Evolutionary conservation across 2,113 vertebrate genomes (phyloP).

Genomic region (Orycteropus afer): DNA sequence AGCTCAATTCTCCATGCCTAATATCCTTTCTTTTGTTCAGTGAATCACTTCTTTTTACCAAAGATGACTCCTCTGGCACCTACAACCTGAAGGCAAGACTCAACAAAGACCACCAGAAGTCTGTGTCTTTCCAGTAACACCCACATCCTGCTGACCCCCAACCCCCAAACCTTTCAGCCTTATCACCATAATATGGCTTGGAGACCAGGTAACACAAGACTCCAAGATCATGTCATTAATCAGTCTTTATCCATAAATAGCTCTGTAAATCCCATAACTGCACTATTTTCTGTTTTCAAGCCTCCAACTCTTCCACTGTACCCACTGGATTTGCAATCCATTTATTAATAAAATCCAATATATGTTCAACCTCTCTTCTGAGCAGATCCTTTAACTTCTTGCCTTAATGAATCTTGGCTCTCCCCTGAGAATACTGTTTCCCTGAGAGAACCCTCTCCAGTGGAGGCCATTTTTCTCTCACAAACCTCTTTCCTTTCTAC

Average conservation of each 20-base stretch:
- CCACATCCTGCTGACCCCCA: background rate
- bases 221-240: background rate
- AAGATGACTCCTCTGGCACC: background rate
- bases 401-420: background rate
- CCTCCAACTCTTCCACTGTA: background rate
- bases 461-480: background rate
- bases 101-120: background rate
- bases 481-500: background rate
- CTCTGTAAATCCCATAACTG: background rate
- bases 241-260: background rate
- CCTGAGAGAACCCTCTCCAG: background rate
- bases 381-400: background rate
- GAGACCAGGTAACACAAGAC: background rate
- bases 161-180: background rate
- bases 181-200: background rate
- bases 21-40: background rate
- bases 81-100: background rate
- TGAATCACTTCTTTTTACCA: background rate
- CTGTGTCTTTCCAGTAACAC: background rate
- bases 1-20: background rate
- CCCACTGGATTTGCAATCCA: background rate
- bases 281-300: background rate
- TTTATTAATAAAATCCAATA: background rate
- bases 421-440: background rate
- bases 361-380: background rate